A percentile compares a stretch with the other conserved stretches of the same genome.
Evolutionary conservation across 2,888 invertebrate genomes (phyloP).

Genomic region (Cryptus viduatorius): DNA sequence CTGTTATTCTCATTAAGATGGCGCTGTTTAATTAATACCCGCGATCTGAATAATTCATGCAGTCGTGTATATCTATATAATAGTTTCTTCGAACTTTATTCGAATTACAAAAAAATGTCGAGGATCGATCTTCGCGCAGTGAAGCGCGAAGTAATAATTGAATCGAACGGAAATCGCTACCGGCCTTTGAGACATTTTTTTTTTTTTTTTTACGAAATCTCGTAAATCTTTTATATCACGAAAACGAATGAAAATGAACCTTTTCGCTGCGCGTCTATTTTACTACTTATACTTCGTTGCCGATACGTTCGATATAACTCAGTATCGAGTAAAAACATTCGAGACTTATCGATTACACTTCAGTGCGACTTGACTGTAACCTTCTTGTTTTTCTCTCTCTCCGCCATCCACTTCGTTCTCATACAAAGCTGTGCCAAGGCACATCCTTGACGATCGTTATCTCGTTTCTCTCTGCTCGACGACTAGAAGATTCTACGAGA

Average conservation of each 20-base stretch:
- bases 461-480: slow-evolving; percentile 1
- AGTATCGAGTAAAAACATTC: slow-evolving; percentile 61
- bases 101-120: slow-evolving; percentile 16
- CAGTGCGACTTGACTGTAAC: slow-evolving; percentile 4
- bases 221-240: neutral
- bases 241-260: slow-evolving; percentile 7
- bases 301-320: slow-evolving; percentile 59
- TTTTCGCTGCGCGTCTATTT: neutral
- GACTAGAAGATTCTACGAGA: neutral
- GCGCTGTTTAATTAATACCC: slow-evolving; percentile 58
- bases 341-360: slow-evolving; percentile 64
- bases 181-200: slow-evolving; percentile 10
- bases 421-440: slow-evolving; percentile 5
- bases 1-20: slow-evolving; percentile 60
- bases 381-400: neutral
- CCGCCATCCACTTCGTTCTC: slow-evolving; percentile 22
- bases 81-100: slow-evolving; percentile 19
- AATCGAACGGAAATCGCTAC: neutral
- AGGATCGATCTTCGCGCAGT: neutral
- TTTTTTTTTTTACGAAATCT: neutral
- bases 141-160: slow-evolving; percentile 5
- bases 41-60: slow-evolving; percentile 44
- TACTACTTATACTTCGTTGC: neutral
- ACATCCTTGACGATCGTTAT: slow-evolving; percentile 21
- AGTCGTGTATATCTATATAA: neutral